Base-by-base conservation (phyloP, 2,888 invertebrate species). In the Dione juno region DNA sequence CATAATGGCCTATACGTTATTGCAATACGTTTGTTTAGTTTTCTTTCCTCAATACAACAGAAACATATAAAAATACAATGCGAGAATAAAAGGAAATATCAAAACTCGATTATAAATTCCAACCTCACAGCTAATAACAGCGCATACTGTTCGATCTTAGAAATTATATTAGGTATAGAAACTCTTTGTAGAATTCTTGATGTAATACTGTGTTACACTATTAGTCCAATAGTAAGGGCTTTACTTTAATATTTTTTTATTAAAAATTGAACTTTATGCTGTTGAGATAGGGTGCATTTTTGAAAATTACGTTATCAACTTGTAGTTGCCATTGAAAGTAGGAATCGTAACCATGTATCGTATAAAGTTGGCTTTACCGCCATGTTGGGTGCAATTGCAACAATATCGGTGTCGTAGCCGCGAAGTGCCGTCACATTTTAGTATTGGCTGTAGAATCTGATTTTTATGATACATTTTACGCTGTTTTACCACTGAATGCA, bases 351-450 rank as follows among this genome's bases (percentile, higher is more conserved):
- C 74, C 68, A 74, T 75, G 69, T 70, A 73, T 70, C 57, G 69
- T 75, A 77, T 75, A 78, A 79, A 77, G 76, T 77, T 73, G 75
- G 79, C 69, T 75, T 79, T 76, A 80, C 80, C 77, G 76, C 76
- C 73, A 76, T 76, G 79, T 76, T 75, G 77, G 72, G 77, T 77
- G 77, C 79, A 77, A 80, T 80, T 78, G 79, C 77, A 76, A 78
- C 79, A 81, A 80, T 79, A 81, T 77, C 77, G 67, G 72, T 72
- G 76, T 75, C 69, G 72, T 66, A 64, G 45, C 45, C 59, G 67
- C 66, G 75, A 77, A 78, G 75, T 79, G 76, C 63, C 74, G 74
- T 74, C 75, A 79, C 75, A 77, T 81, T 82, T 82, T 81, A 66
- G 67, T 70, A 72, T 72, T 69, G 72, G 66, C 35, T 45, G 63